These are phyloP conservation scores for Altica lythri DNA, from an alignment of 2,888 invertebrate species.

Conservation along the genomic window DNA sequence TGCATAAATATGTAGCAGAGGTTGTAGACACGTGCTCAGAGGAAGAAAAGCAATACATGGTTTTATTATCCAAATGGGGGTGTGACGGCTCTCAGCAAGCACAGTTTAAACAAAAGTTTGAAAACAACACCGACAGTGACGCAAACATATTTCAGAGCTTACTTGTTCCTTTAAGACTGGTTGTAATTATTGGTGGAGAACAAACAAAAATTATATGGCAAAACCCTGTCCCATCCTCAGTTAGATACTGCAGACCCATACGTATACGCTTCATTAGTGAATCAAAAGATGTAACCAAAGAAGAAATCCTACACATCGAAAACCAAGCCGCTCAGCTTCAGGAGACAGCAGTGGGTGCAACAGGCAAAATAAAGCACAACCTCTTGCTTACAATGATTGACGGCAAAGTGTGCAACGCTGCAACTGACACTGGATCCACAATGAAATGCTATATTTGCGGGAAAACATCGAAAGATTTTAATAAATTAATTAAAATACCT, in stretches of 20 bases:
- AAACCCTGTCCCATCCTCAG: background rate
- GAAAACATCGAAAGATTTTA: slow-evolving; percentile 34
- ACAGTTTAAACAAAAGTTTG: slow-evolving; percentile 43
- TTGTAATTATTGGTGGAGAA: too few relatives aligned
- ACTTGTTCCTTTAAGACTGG: too few relatives aligned
- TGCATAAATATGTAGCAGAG: too few relatives aligned
- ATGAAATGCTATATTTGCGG: slow-evolving; percentile 36
- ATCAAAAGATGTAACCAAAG: background rate
- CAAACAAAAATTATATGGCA: background rate
- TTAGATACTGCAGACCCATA: background rate
- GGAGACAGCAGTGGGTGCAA: background rate
- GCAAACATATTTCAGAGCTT: too few relatives aligned
- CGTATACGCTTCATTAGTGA: background rate
- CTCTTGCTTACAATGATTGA: slow-evolving; percentile 41
- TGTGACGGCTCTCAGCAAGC: slow-evolving; percentile 40
- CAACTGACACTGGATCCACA: slow-evolving; percentile 30
- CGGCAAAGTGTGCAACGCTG: slow-evolving; percentile 43
- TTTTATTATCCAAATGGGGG: slow-evolving; percentile 43
- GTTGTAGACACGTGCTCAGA: background rate
- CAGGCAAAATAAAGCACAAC: slow-evolving; percentile 16
- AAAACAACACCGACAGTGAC: slow-evolving; percentile 5
- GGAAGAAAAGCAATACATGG: background rate
- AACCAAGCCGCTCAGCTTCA: too few relatives aligned
- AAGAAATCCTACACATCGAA: too few relatives aligned
- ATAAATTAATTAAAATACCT: too few relatives aligned